phyloP scores from a whole-genome alignment of 1,140 invertebrate species.

The Megalopta genalis region DNA sequence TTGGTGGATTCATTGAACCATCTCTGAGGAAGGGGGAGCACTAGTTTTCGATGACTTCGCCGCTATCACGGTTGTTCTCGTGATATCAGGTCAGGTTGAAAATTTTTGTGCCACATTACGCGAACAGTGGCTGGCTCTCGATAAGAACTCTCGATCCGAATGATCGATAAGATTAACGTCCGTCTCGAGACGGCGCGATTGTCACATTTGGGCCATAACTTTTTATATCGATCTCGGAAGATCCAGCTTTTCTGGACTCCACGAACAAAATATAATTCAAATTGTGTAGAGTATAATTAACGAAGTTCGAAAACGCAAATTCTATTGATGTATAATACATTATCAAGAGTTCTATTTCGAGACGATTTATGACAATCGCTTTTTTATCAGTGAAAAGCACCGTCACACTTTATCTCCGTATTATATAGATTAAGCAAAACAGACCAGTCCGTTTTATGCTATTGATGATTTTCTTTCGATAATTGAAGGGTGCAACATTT shows the following conservation, averaged over 20 bases:
- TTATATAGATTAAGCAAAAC: neutral
- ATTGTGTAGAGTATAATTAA: neutral
- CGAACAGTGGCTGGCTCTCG: constrained; percentile 48
- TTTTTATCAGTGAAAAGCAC: neutral
- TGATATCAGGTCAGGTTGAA: constrained; percentile 41
- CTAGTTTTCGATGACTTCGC: neutral
- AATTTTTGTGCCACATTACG: constrained; percentile 53
- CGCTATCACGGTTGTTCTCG: constrained; percentile 38
- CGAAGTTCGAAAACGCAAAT: neutral
- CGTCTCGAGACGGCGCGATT: constrained; percentile 17
- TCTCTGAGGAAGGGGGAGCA: neutral
- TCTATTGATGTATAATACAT: neutral
- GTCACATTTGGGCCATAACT: constrained; percentile 36
- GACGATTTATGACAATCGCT: neutral
- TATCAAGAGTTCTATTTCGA: neutral
- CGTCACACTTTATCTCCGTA: neutral
- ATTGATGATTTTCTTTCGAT: constrained; percentile 7
- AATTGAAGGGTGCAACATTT: neutral
- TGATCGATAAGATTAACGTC: constrained; percentile 61
- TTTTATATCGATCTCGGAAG: neutral
- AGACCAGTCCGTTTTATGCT: neutral
- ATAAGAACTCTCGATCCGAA: constrained; percentile 53
- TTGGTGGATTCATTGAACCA: neutral
- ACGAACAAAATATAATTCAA: neutral
- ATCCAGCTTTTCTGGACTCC: neutral